Conservation (phyloP, 2,113 vertebrate species). For the Melanostigma gelatinosum region DNA sequence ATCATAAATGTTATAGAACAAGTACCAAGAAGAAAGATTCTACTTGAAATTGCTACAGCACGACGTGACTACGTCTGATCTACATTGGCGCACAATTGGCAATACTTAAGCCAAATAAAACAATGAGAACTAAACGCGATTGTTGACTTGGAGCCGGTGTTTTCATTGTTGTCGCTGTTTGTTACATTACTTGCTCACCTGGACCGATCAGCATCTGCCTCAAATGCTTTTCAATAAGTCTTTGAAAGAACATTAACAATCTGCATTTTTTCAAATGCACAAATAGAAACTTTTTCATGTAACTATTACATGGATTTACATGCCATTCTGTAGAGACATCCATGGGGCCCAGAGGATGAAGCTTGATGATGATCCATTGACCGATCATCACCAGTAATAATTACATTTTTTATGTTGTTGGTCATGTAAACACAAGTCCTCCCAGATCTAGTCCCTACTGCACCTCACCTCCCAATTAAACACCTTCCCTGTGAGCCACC, state of each 20-base stretch:
- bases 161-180: constrained; percentile 14
- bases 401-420: too few relatives aligned
- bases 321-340: neutral
- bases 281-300: neutral
- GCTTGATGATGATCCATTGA: neutral
- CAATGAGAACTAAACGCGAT: neutral
- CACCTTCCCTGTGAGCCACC: neutral
- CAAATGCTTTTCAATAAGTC: neutral
- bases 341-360: neutral
- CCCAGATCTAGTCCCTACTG: too few relatives aligned
- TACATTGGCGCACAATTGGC: neutral
- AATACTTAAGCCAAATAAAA: neutral
- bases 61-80: neutral
- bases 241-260: constrained; percentile 20
- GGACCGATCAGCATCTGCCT: constrained; percentile 8
- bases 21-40: neutral
- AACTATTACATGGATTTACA: neutral
- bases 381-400: too few relatives aligned
- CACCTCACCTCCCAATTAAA: neutral
- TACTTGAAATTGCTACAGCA: neutral
- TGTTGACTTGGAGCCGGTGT: constrained; percentile 8
- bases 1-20: constrained; percentile 4
- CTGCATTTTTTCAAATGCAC: neutral
- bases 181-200: constrained; percentile 34
- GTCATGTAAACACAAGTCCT: too few relatives aligned